These are phyloP conservation scores for Girardinus metallicus DNA, from an alignment of 2,797 vertebrate genomes.

Conservation along the genomic window DNA sequence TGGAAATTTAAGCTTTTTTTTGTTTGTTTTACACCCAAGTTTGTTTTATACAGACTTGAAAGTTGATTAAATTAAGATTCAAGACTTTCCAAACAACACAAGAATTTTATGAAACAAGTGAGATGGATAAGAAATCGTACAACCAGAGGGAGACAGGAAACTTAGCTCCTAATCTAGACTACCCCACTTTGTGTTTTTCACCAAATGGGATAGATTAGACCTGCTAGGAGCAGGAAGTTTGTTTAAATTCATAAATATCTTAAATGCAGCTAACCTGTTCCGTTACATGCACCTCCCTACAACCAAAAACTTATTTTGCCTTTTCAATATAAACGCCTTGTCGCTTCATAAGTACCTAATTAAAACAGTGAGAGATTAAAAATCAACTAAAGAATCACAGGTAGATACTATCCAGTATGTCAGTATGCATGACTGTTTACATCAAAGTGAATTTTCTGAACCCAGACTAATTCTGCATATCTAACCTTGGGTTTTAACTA, in stretches of 20 bases:
- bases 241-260: background rate
- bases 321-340: constrained; percentile 6
- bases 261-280: background rate
- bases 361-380: background rate
- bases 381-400: background rate
- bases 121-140: background rate
- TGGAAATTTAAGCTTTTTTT: too few species aligned
- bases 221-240: background rate
- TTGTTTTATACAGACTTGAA: background rate
- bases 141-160: background rate
- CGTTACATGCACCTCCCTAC: background rate
- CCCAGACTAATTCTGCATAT: background rate
- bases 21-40: too few species aligned
- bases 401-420: background rate
- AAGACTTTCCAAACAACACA: background rate
- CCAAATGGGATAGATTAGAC: background rate
- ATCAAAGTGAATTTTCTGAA: background rate
- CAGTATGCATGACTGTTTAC: background rate
- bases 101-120: background rate
- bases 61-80: background rate
- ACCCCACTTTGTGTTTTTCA: background rate
- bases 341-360: background rate
- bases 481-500: background rate
- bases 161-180: background rate
- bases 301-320: background rate